Conservation (phyloP, 2,113 vertebrate genomes). For the Ailuropoda melanoleuca region DNA sequence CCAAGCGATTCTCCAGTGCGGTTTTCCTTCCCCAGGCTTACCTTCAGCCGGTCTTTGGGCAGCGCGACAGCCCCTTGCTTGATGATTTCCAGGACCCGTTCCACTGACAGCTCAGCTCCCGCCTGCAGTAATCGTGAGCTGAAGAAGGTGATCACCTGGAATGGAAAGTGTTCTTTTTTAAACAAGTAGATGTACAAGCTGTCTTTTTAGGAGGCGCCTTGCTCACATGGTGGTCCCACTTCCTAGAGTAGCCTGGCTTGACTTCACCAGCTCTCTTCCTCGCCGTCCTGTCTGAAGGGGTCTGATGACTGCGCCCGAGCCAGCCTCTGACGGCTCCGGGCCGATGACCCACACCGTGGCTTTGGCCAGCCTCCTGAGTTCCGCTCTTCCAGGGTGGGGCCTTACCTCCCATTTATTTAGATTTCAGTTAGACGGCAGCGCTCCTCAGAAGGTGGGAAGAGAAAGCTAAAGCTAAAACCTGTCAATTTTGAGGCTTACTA, state of each 20-base stretch:
- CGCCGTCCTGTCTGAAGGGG: not conserved
- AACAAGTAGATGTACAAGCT: not conserved
- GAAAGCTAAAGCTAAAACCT: not conserved
- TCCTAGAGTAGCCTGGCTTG: not conserved
- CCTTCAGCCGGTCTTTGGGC: slow-evolving; percentile 96
- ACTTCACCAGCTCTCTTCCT: not conserved
- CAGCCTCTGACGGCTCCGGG: not conserved
- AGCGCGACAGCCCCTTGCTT: slow-evolving; percentile 96
- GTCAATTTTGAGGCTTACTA: not conserved
- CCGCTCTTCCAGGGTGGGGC: not conserved
- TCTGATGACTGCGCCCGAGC: not conserved
- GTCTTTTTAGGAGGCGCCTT: not conserved
- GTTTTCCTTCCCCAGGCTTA: slow-evolving; percentile 78
- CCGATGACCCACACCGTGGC: not conserved
- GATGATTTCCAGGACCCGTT: slow-evolving; percentile 97
- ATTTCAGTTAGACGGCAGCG: not conserved
- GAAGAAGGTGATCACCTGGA: slow-evolving; percentile 97
- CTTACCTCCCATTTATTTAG: not conserved
- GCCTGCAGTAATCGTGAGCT: slow-evolving; percentile 95
- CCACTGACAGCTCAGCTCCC: slow-evolving; percentile 96
- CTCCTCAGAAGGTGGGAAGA: not conserved
- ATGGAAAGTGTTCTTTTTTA: slow-evolving; percentile 64
- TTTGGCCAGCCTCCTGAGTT: not conserved
- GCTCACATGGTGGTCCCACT: not conserved
- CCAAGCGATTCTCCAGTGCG: not conserved